Conservation (phyloP, 2,888 invertebrate species). For the Dasysyrphus albostriatus region DNA sequence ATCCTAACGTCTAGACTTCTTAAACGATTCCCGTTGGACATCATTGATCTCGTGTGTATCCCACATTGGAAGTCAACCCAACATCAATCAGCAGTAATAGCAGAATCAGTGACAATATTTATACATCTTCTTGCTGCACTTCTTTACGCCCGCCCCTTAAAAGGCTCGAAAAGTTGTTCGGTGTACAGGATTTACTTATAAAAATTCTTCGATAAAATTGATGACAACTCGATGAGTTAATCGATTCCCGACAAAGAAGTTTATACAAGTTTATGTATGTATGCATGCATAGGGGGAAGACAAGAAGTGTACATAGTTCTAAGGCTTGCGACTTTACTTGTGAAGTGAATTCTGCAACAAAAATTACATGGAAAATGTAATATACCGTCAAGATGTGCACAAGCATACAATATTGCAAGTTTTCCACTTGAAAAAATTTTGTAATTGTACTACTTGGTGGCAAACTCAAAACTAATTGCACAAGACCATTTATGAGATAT, state of each 20-base stretch:
- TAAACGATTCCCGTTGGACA: neutral
- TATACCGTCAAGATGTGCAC: neutral
- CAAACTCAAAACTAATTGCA: no score
- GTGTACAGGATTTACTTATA: neutral
- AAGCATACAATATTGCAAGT: no score
- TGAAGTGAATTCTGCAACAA: neutral
- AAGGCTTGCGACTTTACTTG: neutral
- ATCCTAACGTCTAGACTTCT: neutral
- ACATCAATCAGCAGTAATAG: neutral
- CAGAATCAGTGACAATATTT: neutral
- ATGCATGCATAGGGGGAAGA: no score
- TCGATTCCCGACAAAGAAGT: neutral
- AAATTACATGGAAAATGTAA: neutral
- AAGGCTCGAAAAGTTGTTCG: slow-evolving; percentile 1
- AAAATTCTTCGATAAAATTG: slow-evolving; percentile 10
- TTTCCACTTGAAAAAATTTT: no score
- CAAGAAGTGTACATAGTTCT: neutral
- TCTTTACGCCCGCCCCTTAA: neutral
- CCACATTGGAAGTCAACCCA: neutral
- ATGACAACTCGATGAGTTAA: slow-evolving; percentile 7
- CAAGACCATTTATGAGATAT: no score
- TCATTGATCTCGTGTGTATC: neutral
- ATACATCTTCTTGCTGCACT: neutral
- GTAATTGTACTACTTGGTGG: no score
- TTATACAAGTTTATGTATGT: neutral